Evolutionary conservation across 2,113 vertebrate genomes (phyloP).

Genomic region (Podilymbus podiceps): DNA sequence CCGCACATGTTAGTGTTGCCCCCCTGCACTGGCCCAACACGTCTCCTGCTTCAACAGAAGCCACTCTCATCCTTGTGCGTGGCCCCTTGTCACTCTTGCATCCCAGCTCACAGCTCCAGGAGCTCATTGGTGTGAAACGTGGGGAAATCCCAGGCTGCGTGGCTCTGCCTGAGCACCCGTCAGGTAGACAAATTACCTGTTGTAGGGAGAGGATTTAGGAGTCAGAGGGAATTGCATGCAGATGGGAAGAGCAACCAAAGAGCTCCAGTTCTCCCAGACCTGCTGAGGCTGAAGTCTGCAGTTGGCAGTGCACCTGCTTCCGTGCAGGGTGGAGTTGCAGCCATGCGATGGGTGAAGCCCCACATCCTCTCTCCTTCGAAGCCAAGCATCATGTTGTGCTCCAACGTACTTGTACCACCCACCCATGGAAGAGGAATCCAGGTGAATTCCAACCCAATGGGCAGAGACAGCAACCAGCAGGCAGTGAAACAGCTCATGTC

Average conservation of each 20-base stretch:
- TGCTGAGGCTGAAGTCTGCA: not conserved
- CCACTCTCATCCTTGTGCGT: not conserved
- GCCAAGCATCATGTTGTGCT: not conserved
- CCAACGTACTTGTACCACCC: not conserved
- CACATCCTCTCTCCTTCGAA: not conserved
- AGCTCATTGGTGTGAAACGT: not conserved
- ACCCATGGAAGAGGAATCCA: not conserved
- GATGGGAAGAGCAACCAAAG: not conserved
- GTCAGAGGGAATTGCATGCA: constrained; percentile 34
- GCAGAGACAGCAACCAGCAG: not conserved
- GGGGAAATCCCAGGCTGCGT: constrained; percentile 10
- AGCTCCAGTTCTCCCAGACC: not conserved
- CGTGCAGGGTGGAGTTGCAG: not conserved
- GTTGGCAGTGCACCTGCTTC: not conserved
- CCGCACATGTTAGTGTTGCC: rapidly evolving
- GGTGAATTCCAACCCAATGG: not conserved
- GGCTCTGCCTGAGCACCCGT: not conserved
- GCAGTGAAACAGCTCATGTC: not conserved
- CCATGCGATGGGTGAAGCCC: not conserved
- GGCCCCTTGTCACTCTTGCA: not conserved
- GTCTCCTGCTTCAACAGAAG: not conserved
- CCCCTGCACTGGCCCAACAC: not conserved
- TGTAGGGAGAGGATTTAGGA: not conserved
- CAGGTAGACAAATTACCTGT: constrained; percentile 18
- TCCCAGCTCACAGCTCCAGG: not conserved